phyloP scores from a whole-genome alignment of 2,888 invertebrate species.

The Hirtodrosophila cameraria region DNA sequence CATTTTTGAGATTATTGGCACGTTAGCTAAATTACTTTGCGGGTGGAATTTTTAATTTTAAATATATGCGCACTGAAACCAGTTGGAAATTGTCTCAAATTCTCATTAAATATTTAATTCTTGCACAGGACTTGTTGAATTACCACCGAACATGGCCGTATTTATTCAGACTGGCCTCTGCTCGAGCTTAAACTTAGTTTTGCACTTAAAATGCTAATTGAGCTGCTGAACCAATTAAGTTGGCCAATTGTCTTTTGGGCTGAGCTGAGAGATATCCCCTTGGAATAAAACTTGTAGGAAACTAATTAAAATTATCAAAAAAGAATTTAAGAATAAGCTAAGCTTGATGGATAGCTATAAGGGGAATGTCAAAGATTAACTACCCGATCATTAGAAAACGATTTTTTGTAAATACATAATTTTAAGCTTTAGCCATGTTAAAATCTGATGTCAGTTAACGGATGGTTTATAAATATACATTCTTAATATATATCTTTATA shows the following conservation, averaged over 20 bases:
- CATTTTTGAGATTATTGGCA: conserved; percentile 74
- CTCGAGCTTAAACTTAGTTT: not conserved
- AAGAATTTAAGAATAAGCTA: not conserved
- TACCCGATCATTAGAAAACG: too few species aligned
- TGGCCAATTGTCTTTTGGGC: not conserved
- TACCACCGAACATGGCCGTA: not conserved
- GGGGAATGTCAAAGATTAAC: too few species aligned
- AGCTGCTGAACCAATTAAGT: conserved; percentile 14
- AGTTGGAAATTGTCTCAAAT: conserved; percentile 33
- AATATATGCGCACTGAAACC: conserved; percentile 5
- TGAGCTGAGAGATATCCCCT: not conserved
- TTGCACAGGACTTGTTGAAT: conserved; percentile 31
- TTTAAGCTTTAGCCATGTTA: too few species aligned
- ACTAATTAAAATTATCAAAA: not conserved
- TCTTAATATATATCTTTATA: too few species aligned
- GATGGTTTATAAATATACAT: too few species aligned
- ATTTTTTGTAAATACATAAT: too few species aligned
- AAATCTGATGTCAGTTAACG: too few species aligned
- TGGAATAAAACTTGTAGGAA: not conserved
- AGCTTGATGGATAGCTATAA: too few species aligned
- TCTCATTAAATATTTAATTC: conserved; percentile 27
- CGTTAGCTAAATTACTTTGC: conserved; percentile 68
- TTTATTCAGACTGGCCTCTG: not conserved
- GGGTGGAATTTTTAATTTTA: conserved; percentile 71
- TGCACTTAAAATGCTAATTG: conserved; percentile 10